Percentiles rank a stretch among this genome's conserved stretches.
Evolutionary conservation across 2,888 invertebrate genomes (phyloP).

Genomic region (Nomada ruficornis): DNA sequence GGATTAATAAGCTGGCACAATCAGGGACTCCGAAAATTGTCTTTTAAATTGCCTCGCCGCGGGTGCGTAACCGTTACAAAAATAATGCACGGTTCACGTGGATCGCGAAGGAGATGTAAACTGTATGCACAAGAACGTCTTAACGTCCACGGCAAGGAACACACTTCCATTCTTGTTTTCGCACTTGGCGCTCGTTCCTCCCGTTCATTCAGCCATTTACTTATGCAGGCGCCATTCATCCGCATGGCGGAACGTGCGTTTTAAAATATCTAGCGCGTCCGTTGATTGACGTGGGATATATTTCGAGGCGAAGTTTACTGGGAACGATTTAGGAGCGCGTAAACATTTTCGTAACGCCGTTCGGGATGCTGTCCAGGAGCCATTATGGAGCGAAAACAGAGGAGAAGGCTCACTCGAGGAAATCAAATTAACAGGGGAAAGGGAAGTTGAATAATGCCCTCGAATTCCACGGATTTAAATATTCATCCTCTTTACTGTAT

Average conservation of each 20-base stretch:
- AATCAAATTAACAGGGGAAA: background rate
- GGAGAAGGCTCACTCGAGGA: background rate
- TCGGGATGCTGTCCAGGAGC: background rate
- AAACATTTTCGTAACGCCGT: background rate
- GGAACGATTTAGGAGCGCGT: background rate
- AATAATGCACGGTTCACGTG: conserved; percentile 19
- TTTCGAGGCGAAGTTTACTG: background rate
- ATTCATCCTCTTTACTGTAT: too few relatives aligned
- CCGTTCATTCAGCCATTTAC: conserved; percentile 53
- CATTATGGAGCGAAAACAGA: background rate
- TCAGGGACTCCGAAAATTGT: background rate
- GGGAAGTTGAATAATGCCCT: too few relatives aligned
- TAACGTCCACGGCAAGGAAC: conserved; percentile 5
- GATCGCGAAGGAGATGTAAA: conserved; percentile 18
- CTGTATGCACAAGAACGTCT: conserved; percentile 17
- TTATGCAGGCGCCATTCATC: conserved; percentile 50
- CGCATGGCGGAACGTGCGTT: conserved; percentile 15
- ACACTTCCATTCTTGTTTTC: conserved; percentile 51
- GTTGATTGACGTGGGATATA: conserved; percentile 31
- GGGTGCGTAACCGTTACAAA: background rate
- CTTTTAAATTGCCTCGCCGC: background rate
- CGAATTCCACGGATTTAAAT: too few relatives aligned
- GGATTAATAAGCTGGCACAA: background rate
- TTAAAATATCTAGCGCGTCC: conserved; percentile 35
- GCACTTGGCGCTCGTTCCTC: conserved; percentile 41